Percentiles rank a stretch among this genome's conserved stretches.
Conservation (phyloP, 1,140 invertebrate species). For the Diachasmimorpha longicaudata region DNA sequence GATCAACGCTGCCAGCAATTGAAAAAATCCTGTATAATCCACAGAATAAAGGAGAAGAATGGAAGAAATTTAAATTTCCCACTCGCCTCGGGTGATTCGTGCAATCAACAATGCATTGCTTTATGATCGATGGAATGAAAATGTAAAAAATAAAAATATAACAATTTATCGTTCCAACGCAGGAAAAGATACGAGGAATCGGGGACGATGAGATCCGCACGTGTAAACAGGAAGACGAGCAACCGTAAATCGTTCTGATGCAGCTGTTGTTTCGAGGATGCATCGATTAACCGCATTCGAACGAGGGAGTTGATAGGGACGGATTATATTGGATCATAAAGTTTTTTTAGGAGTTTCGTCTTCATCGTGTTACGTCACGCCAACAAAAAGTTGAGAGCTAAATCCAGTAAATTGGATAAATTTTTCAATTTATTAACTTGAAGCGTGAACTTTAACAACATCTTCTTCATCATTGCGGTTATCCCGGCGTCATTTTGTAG, state of each 20-base stretch:
- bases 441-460: too few species aligned
- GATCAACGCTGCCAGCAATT: background rate
- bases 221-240: slow-evolving; percentile 22
- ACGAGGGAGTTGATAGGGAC: background rate
- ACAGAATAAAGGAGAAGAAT: background rate
- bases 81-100: background rate
- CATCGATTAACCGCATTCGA: slow-evolving; percentile 19
- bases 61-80: background rate
- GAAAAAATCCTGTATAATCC: background rate
- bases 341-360: background rate
- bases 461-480: too few species aligned
- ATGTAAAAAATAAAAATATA: background rate
- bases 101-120: slow-evolving; percentile 2
- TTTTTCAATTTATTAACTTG: too few species aligned
- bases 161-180: background rate
- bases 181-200: background rate
- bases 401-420: too few species aligned
- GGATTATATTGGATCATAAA: slow-evolving; percentile 4
- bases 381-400: background rate
- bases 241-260: slow-evolving; percentile 20
- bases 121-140: background rate
- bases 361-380: background rate
- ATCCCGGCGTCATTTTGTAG: too few species aligned
- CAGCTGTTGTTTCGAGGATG: slow-evolving; percentile 20
- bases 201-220: background rate